Evolutionary conservation across 2,888 invertebrate genomes (phyloP), one percentile per base, ranked within the genome.

Genomic region (Drosophila borealis): DNA sequence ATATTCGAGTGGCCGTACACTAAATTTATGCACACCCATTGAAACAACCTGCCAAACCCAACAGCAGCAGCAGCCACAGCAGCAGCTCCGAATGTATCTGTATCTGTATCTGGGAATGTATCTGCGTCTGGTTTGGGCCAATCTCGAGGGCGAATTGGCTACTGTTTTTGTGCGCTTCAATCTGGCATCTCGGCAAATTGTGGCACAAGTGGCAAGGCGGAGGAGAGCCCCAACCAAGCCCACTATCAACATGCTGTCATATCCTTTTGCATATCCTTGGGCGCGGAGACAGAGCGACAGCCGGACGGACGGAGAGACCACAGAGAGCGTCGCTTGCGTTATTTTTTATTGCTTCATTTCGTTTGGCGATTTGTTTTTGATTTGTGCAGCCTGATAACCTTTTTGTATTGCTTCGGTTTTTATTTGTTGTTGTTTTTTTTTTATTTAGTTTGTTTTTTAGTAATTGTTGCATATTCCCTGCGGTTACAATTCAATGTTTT

Each of bases 391-490:
- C 74, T 86, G 84, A 85, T 85, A 85, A 86, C 84, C 84, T 85
- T 85, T 84, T 74, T 82, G 70, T 74, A 65, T 74, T 76, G 71
- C 59, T 64, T 70, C 45, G 49, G 44, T 67, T 50, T 69, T 33
- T 60, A 49, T 42, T 45, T 62, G 50, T 61, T 61, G 67, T 66
- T 67, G 63, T 65, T 70, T 36, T 41, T 49, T 9, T 57, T 50
- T 45, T 65, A 37, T 63, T 70, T 68, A 21, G 39, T 70, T 37
- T 62, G 25, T 65, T 42, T 79, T 56, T 68, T 66, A 72, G 85
- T 83, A 85, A 85, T 84, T 85, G 85, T 78, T 84, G 80, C 72
- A 71, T 81, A 78, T 85, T 84, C 84, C 84, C 84, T 80, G 81
- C 72, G 84, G 83, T 75, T 62, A 85, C 48, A 57, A 54, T 42